Evolutionary conservation across 2,888 invertebrate genomes (phyloP), one percentile per base, ranked within the genome.

Genomic region (Rosalia funebris): DNA sequence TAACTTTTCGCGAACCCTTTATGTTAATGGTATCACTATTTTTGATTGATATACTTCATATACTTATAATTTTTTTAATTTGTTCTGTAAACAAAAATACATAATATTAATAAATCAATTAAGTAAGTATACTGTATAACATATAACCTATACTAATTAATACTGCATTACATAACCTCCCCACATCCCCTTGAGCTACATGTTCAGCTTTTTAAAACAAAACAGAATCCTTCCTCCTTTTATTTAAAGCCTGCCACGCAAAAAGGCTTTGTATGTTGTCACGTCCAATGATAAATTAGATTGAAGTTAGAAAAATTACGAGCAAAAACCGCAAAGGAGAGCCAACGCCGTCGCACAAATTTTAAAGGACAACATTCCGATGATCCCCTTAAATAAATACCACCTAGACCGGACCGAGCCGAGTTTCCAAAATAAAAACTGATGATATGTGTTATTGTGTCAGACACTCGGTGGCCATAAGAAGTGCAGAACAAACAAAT

Each of bases 401-500:
- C 66, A 70, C 69, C 72, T 66, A 68, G 66, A 68, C 62, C 19
- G 54, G 60, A 34, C 58, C 15, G 61, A 52, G 15, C 53, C 53
- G 59, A 55, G 53, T 56, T 57, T 55, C 65, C 52, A 60, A 68
- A 67, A 65, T 66, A 68, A 65, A 72, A 70, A 73, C 56, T 56
- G 52, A 45, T 63, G 70, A 73, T 71, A 74, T 75, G 73, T 74
- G 73, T 76, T 74, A 75, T 75, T 75, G 72, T 75, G 75, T 75
- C 75, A 71, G 72, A 65, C 66, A 63, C 68, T 66, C 67, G 71
- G 75, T 72, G 73, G 69, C 63, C 68, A 55, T 50, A 72, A 72
- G 72, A 72, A 75, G 75, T 74, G 75, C 75, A 72, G 67, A 66
- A 75, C 75, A 75, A 74, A 76, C 74, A 75, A 74, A 72, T 69